Evolutionary conservation across 2,888 invertebrate species (phyloP), one percentile per base, ranked within the genome.

Genomic region (Epiblema foenella): DNA sequence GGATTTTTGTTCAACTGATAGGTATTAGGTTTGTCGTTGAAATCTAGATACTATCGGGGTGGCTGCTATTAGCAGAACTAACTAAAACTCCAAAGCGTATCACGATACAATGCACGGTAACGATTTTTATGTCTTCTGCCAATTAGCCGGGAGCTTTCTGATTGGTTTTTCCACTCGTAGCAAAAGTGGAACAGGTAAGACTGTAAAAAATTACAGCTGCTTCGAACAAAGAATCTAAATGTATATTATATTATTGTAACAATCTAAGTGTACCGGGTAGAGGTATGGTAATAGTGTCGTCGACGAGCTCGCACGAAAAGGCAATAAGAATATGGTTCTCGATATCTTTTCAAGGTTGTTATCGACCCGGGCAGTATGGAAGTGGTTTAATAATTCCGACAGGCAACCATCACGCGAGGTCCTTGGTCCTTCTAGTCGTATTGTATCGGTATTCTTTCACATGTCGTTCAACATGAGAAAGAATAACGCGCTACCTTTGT

Each of bases 331-430:
- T 68, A 72, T 73, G 77, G 76, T 74, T 77, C 79, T 77, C 77
- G 82, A 85, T 82, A 81, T 82, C 69, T 69, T 85, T 87, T 85
- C 85, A 88, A 88, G 87, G 86, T 78, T 83, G 78, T 79, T 77
- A 79, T 72, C 77, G 77, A 79, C 81, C 78, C 72, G 78, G 77
- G 76, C 76, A 77, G 80, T 81, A 79, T 83, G 77, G 80, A 73
- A 76, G 79, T 76, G 80, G 79, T 76, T 80, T 82, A 80, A 72
- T 76, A 76, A 83, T 79, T 76, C 76, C 80, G 78, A 77, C 86
- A 85, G 85, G 86, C 85, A 79, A 85, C 78, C 77, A 51, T 10
- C 56, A 60, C 59, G 37, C 66, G 37, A 54, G 42, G 42, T 52
- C 75, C 74, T 74, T 74, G 77, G 79, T 81, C 82, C 81, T 84